Evolutionary conservation across 2,797 vertebrate species (phyloP), one percentile per base, ranked within the genome.

Genomic region (Hephaestus fuliginosus): DNA sequence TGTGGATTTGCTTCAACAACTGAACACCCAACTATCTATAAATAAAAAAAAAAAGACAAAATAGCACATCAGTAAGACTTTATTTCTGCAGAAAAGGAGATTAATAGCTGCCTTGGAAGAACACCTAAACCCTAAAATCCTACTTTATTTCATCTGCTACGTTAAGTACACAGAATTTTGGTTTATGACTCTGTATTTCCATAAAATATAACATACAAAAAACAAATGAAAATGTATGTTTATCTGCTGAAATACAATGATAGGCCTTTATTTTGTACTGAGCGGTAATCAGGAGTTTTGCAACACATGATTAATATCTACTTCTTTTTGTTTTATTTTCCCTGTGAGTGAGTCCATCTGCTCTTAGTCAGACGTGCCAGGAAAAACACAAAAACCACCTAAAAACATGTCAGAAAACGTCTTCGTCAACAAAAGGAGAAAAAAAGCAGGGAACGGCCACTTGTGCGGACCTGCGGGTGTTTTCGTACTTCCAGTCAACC

Each of bases 391-490:
- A 69, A 78, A 75, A 81, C 20, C 58, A 51, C 53, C n/a, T 74
- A 44, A 85, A 85, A 81, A 61, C 58, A 70, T 51, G 58, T 65
- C 36, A 69, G 70, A 76, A 76, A 84, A 82, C 22, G 36, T 71
- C 79, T 64, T 57, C 78, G 86, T 91, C 84, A 57, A 81, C 81
- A 25, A 25, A 25, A 25, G 2, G 25, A 25, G 25, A 25, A 76
- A 30, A 86, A 83, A 61, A 33, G 51, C 71, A 15, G 55, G 63
- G 82, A 41, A 80, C n/a, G 73, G 80, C 62, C 67, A 2, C 86
- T 55, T 55, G 73, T 79, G 56, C 53, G 70, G 78, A 73, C 82
- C 63, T 79, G 82, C 70, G 70, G 61, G 63, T 70, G 73, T 85
- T 87, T 83, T 11, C 63, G 52, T 57, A 1, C 62, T 73, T 70